Base-by-base conservation (phyloP, 2,113 vertebrate genomes). In the Plecturocebus donacophilus region DNA sequence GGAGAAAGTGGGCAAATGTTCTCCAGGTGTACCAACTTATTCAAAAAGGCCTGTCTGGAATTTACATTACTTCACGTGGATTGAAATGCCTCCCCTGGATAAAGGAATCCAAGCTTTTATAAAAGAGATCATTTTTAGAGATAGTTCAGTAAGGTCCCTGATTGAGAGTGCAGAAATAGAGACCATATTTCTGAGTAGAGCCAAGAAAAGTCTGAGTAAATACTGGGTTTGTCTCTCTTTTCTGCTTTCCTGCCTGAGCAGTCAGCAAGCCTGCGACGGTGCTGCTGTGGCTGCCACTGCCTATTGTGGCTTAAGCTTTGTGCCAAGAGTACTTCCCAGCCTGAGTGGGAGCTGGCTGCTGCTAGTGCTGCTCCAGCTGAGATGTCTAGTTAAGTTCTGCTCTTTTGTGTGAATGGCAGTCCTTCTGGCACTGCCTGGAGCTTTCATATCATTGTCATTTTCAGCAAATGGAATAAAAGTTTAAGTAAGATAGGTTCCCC, bases 401-500 rank as follows among this genome's bases (percentile, higher is more conserved):
- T 88, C 47, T 42, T 76, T 42, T 38, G 11, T 45, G 47, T 52
- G 23, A 1, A 25, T 25, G 40, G 85, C 80, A 54, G 7, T 27
- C 75, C 30, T 85, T 58, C 35, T n/a, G 8, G 56, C 54, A 38
- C 42, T 40, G 73, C 56, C 64, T 47, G 17, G 52, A 35, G 19
- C 45, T 90, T 79, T 87, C 76, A 9, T 20, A 83, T 38, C 73
- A 80, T 16, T 83, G 83, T 90, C 47, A 40, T 79, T 86, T 92
- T 96, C 68, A 91, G 81, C 40, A 92, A 88, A 42, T 40, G 25
- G 56, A 84, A 61, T 68, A 86, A 6, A 49, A 93, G 45, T 79
- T 96, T 83, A 83, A 94, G 86, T 71, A 61, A 47, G 8, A 2
- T 30, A 84, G 45, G 4, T 4, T 54, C 84, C 58, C 35, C 61